Evolutionary conservation across 1,140 invertebrate genomes (phyloP), one percentile per base, ranked within the genome.

Genomic region (Himalopsyche phryganea): DNA sequence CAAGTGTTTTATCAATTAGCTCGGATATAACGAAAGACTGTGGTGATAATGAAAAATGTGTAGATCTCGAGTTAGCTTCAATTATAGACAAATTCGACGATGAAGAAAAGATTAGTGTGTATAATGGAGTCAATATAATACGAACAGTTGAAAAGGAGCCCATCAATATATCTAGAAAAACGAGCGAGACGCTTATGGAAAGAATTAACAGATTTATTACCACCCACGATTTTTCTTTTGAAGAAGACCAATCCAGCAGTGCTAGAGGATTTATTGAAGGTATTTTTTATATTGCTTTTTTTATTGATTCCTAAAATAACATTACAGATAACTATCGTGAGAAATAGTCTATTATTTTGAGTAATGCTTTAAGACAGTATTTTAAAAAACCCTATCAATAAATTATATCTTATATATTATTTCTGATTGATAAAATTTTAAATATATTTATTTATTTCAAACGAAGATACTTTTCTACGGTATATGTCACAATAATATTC

Each of bases 11-110:
- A n/a, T 32, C 41, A 15, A 45, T 49, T 1, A 44, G 51, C 6
- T 44, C 56, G 17, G 55, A 56, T 42, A 53, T 65, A n/a, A 53
- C 61, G 28, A 33, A 53, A 19, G 42, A 50, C 9, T 66, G 65
- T 58, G 54, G 52, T 10, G 63, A 62, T 14, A 62, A 66, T 61
- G 47, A 67, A 14, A 49, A 59, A 50, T 68, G 67, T 58, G 55
- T 66, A 19, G 76, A 80, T 65, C 68, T 68, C 57, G 68, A 78
- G 54, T 60, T 79, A 63, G 67, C 74, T 38, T 67, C 67, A 45
- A 71, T 75, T 66, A 68, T 80, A 57, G 71, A 78, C 44, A 69
- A 66, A 61, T 59, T 78, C 50, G 71, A 78, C 63, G 67, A 63
- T 45, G 67, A 71, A 62, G 65, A 72, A 17, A 68, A 67, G 13